These are phyloP conservation scores for Melanaphis sacchari DNA, from an alignment of 1,140 invertebrate genomes.

Conservation along the genomic window DNA sequence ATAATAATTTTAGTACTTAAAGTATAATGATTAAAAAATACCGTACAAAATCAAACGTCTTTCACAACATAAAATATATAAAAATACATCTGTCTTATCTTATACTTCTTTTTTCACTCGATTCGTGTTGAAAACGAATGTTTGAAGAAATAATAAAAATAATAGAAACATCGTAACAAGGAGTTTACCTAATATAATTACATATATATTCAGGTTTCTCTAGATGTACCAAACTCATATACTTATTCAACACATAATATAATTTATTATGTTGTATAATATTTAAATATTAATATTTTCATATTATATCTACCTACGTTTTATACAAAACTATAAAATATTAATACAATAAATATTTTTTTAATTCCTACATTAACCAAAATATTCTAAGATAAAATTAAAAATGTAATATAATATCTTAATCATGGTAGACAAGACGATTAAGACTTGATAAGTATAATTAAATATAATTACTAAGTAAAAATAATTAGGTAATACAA, in stretches of 20 bases:
- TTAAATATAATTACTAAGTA: neutral
- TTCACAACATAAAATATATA: neutral
- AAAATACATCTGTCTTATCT: neutral
- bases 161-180: neutral
- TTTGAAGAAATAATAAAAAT: neutral
- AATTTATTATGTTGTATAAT: slow-evolving; percentile 16
- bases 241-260: neutral
- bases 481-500: neutral
- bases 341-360: neutral
- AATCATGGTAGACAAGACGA: neutral
- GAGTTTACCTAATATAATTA: slow-evolving; percentile 4
- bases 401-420: neutral
- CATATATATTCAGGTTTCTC: neutral
- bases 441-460: neutral
- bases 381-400: neutral
- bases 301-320: neutral
- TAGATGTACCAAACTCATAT: neutral
- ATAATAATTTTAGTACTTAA: neutral
- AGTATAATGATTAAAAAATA: neutral
- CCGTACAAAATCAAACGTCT: neutral
- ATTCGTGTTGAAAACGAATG: neutral
- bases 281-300: neutral
- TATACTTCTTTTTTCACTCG: neutral
- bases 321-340: neutral
- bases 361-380: neutral